Percentiles rank a stretch among this genome's conserved stretches.
Evolutionary conservation across 2,888 invertebrate genomes (phyloP).

Genomic region (Synergus itoensis): DNA sequence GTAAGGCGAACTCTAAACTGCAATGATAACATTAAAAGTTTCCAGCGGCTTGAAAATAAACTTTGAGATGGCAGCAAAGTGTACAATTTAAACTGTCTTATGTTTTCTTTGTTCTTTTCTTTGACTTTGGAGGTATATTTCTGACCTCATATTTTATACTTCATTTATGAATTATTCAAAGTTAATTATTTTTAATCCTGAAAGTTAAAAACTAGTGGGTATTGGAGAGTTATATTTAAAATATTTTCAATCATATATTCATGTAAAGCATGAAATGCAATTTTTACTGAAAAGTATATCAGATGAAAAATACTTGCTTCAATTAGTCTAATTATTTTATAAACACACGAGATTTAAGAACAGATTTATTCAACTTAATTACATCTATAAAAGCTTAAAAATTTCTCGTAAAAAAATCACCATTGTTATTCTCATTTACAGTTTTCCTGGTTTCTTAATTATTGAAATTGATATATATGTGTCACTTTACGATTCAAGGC

Average conservation of each 20-base stretch:
- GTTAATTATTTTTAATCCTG: no score
- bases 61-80: constrained; percentile 4
- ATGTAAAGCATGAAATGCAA: no score
- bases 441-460: not conserved
- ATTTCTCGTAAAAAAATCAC: not conserved
- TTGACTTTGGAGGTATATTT: no score
- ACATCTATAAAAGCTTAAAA: not conserved
- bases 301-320: no score
- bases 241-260: no score
- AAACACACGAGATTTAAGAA: constrained; percentile 2
- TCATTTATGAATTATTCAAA: no score
- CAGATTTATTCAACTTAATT: not conserved
- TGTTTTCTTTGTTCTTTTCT: not conserved
- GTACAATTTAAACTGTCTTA: not conserved
- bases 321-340: no score
- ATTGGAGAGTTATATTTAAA: no score
- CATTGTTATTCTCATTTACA: not conserved
- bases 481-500: not conserved
- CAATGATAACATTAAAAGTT: constrained; percentile 14
- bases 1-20: constrained; percentile 3
- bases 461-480: not conserved
- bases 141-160: no score
- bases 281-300: no score
- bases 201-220: no score
- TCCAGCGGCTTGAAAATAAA: constrained; percentile 14